Base-by-base conservation (phyloP, 2,888 invertebrate genomes). In the Caenorhabditis uteleia region DNA sequence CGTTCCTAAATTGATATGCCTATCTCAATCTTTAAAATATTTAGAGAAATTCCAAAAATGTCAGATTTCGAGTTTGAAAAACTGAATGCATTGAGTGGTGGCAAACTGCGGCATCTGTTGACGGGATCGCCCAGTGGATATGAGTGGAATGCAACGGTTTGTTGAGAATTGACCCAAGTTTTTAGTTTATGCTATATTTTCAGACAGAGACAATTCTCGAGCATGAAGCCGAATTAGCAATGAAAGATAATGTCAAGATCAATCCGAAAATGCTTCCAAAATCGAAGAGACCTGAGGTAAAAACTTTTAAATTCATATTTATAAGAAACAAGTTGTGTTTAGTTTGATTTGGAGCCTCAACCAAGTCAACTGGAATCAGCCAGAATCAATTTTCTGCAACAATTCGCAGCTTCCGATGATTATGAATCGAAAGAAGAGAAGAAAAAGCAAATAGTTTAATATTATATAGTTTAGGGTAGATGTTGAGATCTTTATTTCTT, bases 61-160 rank as follows among this genome's bases (percentile, higher is more conserved):
- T 50, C 49, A 14, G 77, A 77, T 12, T 66, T 49, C 31, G 78
- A 79, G 26, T 78, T 82, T 44, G 82, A 83, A 23, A 54, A 70
- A 46, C 39, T 83, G 27, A 79, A 82, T 45, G 38, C 64, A 18
- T 58, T 83, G 39, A 73, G 75, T 16, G 72, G 74, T 18, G 82
- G 82, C 2, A 79, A 79, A 53, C 58, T 83, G 33, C 59, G 80
- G 10, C 83, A 83, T 67, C 58, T 80, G 20, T 65, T 83, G 16
- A 74, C 82, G 18, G 83, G 83, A 23, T 83, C 83, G 18, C 83
- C 83, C 16, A 80, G 80, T 59, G 83, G 83, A 33, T 79, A 79
- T 44, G 70, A 70, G 21, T 83, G 83, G 82, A 75, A 68, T 34
- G 76, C 78, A 38, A 77, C 79, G 62, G 78, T 78, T 45, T 36